phyloP scores from a whole-genome alignment of 2,113 vertebrate genomes.

The Grallaria varia region DNA sequence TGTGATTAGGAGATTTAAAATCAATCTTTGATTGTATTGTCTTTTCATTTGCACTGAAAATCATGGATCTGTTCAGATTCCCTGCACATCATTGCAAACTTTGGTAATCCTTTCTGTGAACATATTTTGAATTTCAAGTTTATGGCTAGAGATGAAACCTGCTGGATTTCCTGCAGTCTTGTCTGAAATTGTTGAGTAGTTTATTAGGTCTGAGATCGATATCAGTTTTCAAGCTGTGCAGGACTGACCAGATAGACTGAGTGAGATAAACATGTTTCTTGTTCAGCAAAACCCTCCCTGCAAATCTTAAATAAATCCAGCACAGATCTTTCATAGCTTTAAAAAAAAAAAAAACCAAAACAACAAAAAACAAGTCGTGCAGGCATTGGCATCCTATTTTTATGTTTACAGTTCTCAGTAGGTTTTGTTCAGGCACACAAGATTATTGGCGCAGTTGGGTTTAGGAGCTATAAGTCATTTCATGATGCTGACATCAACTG shows the following conservation, averaged over 20 bases:
- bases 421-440: background rate
- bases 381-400: background rate
- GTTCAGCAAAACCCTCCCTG: background rate
- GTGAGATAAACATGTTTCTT: background rate
- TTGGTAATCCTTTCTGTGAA: background rate
- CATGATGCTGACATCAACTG: background rate
- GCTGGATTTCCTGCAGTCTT: background rate
- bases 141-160: background rate
- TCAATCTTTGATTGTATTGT: background rate
- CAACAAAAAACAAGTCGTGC: background rate
- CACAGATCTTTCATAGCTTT: background rate
- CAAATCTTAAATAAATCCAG: background rate
- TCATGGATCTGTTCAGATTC: background rate
- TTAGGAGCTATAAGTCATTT: background rate
- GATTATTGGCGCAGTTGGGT: background rate
- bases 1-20: background rate
- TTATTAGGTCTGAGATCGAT: background rate
- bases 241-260: background rate
- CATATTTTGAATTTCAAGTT: background rate
- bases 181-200: background rate
- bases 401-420: background rate
- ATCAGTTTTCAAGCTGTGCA: background rate
- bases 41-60: background rate
- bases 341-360: background rate
- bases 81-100: background rate